A percentile compares a stretch with the other conserved stretches of the same genome.
Conservation (phyloP, 2,797 vertebrate genomes). For the Hipposideros larvatus region DNA sequence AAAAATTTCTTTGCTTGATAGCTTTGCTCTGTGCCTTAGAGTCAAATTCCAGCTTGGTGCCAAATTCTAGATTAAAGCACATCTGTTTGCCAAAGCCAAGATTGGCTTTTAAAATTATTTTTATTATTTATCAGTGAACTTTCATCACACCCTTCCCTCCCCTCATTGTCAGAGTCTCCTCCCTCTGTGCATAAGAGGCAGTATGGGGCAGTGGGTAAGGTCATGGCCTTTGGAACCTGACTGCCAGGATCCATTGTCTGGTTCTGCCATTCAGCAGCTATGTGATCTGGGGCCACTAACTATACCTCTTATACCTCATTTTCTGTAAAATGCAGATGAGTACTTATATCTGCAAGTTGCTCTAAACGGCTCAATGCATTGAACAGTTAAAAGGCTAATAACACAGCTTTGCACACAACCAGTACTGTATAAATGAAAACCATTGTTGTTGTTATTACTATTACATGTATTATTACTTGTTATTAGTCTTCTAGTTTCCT, state of each 20-base stretch:
- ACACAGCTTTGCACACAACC: neutral
- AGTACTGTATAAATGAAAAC: neutral
- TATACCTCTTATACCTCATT: neutral
- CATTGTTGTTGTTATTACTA: neutral
- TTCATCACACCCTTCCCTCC: neutral
- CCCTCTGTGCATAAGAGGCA: neutral
- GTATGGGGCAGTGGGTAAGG: fast-evolving
- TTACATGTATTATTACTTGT: neutral
- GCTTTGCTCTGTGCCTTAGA: neutral
- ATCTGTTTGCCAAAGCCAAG: neutral
- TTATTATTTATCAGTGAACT: neutral
- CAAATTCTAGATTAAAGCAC: neutral
- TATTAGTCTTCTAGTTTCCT: neutral
- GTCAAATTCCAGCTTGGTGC: neutral
- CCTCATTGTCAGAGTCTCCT: neutral
- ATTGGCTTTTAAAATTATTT: neutral
- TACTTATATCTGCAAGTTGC: neutral
- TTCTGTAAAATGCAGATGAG: neutral
- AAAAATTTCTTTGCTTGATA: neutral
- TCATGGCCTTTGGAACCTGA: neutral
- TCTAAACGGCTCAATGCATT: neutral
- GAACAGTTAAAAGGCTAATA: neutral
- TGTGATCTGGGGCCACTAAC: neutral
- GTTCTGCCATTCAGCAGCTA: neutral
- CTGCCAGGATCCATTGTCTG: neutral